These are phyloP conservation scores for Macrosoma leucophasiata DNA, from an alignment of 2,888 invertebrate genomes.

Conservation along the genomic window DNA sequence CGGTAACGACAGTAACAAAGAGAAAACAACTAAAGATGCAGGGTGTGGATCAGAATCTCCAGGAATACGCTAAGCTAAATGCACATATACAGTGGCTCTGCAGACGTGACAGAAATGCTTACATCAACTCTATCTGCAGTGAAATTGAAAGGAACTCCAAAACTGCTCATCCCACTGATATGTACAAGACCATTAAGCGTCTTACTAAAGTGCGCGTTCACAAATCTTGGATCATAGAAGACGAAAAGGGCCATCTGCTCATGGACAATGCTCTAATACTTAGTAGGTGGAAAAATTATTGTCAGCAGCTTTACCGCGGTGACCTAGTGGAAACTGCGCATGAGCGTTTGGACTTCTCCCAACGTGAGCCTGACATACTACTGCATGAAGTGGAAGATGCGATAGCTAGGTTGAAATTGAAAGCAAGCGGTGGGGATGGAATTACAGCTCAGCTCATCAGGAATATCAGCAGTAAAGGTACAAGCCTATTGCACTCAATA, in stretches of 20 bases:
- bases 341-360: background rate
- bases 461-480: too few species aligned
- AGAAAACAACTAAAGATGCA: too few species aligned
- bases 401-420: background rate
- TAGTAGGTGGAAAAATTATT: background rate
- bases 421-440: background rate
- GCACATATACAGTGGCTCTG: background rate
- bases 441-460: background rate
- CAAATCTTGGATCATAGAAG: background rate
- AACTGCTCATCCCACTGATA: background rate
- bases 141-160: background rate
- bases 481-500: too few species aligned
- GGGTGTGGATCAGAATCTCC: too few species aligned
- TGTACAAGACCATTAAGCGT: background rate
- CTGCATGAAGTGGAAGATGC: conserved; percentile 1
- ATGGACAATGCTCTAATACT: background rate
- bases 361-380: background rate
- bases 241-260: background rate
- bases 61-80: too few species aligned
- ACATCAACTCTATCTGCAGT: background rate
- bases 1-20: too few species aligned
- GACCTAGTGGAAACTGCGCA: background rate
- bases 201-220: background rate
- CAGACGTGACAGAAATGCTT: background rate
- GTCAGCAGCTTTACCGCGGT: background rate